phyloP scores from a whole-genome alignment of 2,797 vertebrate genomes.

The Apogon hyalosoma region DNA sequence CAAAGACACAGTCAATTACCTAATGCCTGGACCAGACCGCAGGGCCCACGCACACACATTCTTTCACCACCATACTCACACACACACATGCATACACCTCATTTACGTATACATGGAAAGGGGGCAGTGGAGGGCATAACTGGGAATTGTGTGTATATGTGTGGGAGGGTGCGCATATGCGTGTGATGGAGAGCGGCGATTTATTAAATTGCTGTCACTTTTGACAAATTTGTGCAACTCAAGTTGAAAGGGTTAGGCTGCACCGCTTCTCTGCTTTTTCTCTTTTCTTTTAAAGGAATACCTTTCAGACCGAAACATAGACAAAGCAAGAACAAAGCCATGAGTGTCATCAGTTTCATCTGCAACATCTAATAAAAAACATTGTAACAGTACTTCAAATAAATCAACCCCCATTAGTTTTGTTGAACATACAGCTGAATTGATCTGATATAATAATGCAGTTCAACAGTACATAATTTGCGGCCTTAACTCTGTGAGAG shows the following conservation, averaged over 20 bases:
- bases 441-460: not conserved
- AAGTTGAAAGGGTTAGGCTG: constrained; percentile 79
- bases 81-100: constrained; percentile 69
- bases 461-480: not conserved
- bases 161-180: constrained; percentile 78
- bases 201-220: constrained; percentile 89
- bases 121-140: constrained; percentile 79
- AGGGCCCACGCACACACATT: constrained; percentile 74
- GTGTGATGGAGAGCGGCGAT: constrained; percentile 79
- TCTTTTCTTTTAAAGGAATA: constrained; percentile 51
- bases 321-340: constrained; percentile 24
- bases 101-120: constrained; percentile 85
- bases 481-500: not conserved
- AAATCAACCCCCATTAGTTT: not conserved
- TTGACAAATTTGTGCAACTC: constrained; percentile 86
- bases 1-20: constrained; percentile 90
- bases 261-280: constrained; percentile 55
- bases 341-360: constrained; percentile 11
- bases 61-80: constrained; percentile 49
- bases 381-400: not conserved
- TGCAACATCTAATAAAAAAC: constrained; percentile 14
- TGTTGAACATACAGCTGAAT: not conserved
- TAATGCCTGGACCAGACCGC: constrained; percentile 85
- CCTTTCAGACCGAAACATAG: constrained; percentile 28
- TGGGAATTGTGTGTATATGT: constrained; percentile 74